Evolutionary conservation across 2,888 invertebrate genomes (phyloP).

Genomic region (Strigamia crassipes): DNA sequence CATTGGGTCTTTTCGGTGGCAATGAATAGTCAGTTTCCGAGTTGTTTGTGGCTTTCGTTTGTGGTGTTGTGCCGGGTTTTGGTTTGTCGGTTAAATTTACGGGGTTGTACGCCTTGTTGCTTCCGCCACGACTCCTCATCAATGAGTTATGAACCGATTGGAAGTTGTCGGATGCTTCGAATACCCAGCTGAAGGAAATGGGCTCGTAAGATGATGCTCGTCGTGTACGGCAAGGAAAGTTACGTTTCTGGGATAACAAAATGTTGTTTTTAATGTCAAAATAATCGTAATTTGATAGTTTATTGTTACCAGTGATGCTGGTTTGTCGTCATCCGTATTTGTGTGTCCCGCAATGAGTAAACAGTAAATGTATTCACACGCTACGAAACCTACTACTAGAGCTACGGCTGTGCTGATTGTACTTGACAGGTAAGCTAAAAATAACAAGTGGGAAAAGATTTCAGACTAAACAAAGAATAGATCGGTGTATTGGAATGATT

Average conservation of each 20-base stretch:
- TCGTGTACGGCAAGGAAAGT: slow-evolving; percentile 15
- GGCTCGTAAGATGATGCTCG: slow-evolving; percentile 43
- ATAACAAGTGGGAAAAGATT: slow-evolving; percentile 43
- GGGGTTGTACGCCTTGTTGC: background rate
- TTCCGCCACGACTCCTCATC: background rate
- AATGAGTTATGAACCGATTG: background rate
- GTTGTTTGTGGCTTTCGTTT: background rate
- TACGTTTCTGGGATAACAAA: background rate
- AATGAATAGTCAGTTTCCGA: background rate
- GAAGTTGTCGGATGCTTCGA: slow-evolving; percentile 45
- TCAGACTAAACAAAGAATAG: background rate
- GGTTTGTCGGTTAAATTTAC: background rate
- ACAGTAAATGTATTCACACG: slow-evolving; percentile 63
- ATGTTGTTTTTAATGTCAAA: background rate
- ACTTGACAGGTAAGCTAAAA: slow-evolving; percentile 62
- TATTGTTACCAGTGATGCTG: slow-evolving; percentile 23
- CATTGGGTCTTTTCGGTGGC: background rate
- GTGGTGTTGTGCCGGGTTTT: too few species aligned
- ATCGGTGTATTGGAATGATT: too few species aligned
- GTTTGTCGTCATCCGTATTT: slow-evolving; percentile 26
- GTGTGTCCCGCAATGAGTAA: slow-evolving; percentile 52
- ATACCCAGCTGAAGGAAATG: slow-evolving; percentile 45
- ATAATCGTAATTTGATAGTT: background rate
- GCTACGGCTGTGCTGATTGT: slow-evolving; percentile 61
- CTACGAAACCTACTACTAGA: slow-evolving; percentile 61